Conservation (phyloP, 2,797 vertebrate species). For the Takifugu rubripes region DNA sequence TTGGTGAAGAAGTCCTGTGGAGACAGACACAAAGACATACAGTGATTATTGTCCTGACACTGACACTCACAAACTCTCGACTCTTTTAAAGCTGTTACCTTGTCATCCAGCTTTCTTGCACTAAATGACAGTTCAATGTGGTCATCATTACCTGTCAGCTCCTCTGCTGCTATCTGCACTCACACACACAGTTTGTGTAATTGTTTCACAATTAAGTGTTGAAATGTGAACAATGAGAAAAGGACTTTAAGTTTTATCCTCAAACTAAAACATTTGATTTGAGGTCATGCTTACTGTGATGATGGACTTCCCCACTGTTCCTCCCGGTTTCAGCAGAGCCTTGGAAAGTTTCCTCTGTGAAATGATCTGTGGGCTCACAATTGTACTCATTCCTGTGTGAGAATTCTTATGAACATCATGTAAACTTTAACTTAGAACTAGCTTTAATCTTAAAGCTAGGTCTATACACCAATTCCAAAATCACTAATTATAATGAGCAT, state of each 20-base stretch:
- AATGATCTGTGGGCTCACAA: slow-evolving; percentile 79
- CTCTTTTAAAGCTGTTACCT: slow-evolving; percentile 74
- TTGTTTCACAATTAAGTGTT: too few species aligned
- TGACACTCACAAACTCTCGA: slow-evolving; percentile 1
- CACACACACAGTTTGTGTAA: slow-evolving; percentile 5
- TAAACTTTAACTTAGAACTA: too few species aligned
- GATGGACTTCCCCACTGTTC: slow-evolving; percentile 88
- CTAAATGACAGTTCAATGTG: slow-evolving; percentile 96
- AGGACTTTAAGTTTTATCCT: too few species aligned
- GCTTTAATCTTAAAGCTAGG: too few species aligned
- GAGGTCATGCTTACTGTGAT: slow-evolving; percentile 83
- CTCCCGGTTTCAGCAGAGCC: slow-evolving; percentile 90
- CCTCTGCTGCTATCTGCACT: slow-evolving; percentile 90
- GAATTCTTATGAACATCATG: background rate
- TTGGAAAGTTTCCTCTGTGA: slow-evolving; percentile 95
- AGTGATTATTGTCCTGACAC: background rate
- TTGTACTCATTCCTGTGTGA: background rate
- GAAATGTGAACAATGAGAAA: too few species aligned
- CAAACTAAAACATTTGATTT: background rate
- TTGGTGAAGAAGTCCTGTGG: slow-evolving; percentile 97
- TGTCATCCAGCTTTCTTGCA: slow-evolving; percentile 95
- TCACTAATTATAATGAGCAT: too few species aligned
- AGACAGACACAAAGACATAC: slow-evolving; percentile 11
- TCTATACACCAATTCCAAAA: too few species aligned
- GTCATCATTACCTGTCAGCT: slow-evolving; percentile 94